Percentiles rank a stretch among this genome's conserved stretches.
phyloP scores from a whole-genome alignment of 2,888 invertebrate genomes.

The Uloborus plumipes region DNA sequence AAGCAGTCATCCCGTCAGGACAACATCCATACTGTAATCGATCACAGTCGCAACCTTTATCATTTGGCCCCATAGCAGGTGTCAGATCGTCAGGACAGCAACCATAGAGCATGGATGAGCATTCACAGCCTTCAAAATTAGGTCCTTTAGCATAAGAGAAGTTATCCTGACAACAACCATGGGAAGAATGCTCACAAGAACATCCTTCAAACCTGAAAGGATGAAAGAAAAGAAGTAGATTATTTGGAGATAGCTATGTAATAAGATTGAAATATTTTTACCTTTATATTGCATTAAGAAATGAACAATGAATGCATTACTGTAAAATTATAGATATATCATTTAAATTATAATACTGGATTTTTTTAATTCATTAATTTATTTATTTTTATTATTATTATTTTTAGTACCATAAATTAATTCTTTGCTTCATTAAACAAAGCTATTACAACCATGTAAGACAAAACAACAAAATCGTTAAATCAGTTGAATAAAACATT shows the following conservation, averaged over 20 bases:
- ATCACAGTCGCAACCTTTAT: slow-evolving; percentile 56
- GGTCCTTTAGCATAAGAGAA: slow-evolving; percentile 73
- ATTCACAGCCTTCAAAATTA: slow-evolving; percentile 77
- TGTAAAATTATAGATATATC: too few relatives aligned
- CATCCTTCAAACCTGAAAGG: slow-evolving; percentile 74
- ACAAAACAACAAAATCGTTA: slow-evolving; percentile 47
- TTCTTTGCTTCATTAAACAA: too few relatives aligned
- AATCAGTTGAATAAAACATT: background rate
- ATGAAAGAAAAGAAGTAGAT: too few relatives aligned
- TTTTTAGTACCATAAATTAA: too few relatives aligned
- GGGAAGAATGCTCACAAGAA: slow-evolving; percentile 64
- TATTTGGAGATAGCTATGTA: too few relatives aligned
- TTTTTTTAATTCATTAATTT: too few relatives aligned
- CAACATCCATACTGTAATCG: slow-evolving; percentile 69
- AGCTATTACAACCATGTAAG: too few relatives aligned
- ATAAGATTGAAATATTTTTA: too few relatives aligned
- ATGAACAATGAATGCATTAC: too few relatives aligned
- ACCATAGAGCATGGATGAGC: slow-evolving; percentile 71
- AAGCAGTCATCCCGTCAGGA: slow-evolving; percentile 68
- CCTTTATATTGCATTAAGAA: too few relatives aligned
- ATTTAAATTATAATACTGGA: too few relatives aligned
- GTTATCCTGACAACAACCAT: slow-evolving; percentile 86
- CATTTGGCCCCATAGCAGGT: slow-evolving; percentile 37
- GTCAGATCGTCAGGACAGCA: slow-evolving; percentile 73
- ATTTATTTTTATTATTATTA: too few relatives aligned